Percentiles rank a stretch among this genome's conserved stretches.
Conservation (phyloP, 2,113 vertebrate genomes). For the Lethenteron camtschaticum region DNA sequence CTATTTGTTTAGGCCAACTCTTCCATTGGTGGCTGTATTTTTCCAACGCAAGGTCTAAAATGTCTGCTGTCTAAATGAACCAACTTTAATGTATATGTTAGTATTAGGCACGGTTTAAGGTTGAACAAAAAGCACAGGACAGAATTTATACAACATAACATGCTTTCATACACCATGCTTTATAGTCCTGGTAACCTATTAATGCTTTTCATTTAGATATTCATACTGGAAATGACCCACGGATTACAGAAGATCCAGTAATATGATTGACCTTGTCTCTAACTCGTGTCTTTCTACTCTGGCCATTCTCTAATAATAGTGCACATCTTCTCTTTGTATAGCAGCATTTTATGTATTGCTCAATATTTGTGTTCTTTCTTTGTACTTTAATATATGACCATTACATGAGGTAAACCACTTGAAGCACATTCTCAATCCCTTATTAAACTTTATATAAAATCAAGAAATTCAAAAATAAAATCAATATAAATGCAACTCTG, state of each 20-base stretch:
- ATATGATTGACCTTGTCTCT: no score
- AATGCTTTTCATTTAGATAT: neutral
- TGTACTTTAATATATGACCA: neutral
- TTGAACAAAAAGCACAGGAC: constrained; percentile 1
- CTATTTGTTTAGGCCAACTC: neutral
- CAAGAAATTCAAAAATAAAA: neutral
- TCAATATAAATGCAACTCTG: neutral
- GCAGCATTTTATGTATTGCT: no score
- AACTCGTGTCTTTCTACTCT: no score
- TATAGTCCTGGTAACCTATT: neutral
- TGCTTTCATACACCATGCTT: neutral
- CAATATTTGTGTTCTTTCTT: no score
- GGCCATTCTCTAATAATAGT: no score
- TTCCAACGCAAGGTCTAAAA: neutral
- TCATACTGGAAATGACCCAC: neutral
- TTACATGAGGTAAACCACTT: neutral
- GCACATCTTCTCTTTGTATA: no score
- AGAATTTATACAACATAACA: neutral
- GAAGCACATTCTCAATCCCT: neutral
- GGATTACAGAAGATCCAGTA: neutral
- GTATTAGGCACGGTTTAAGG: neutral
- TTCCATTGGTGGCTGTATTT: neutral
- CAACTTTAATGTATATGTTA: neutral
- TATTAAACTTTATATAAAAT: neutral
- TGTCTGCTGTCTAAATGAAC: neutral